Conservation (phyloP, 2,888 invertebrate genomes). For the Tachina lurida region DNA sequence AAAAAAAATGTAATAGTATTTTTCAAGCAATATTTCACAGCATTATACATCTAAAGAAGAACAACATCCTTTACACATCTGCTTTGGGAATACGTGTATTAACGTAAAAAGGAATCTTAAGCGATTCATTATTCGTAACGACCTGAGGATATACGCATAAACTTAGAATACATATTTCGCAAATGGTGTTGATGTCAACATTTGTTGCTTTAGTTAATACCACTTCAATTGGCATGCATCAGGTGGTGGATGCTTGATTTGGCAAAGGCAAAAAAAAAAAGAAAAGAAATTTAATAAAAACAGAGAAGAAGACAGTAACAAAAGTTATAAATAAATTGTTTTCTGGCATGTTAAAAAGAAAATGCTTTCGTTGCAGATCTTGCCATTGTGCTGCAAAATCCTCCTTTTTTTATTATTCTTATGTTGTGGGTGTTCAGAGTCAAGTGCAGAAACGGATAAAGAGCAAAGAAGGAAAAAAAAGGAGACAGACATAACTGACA, state of each 20-base stretch:
- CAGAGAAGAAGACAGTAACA: neutral
- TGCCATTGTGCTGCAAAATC: neutral
- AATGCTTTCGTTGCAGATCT: constrained; percentile 17
- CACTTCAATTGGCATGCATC: constrained; percentile 63
- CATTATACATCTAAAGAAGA: neutral
- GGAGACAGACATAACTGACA: constrained; percentile 1
- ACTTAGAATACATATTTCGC: constrained; percentile 25
- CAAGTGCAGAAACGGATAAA: constrained; percentile 4
- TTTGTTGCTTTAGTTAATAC: constrained; percentile 53
- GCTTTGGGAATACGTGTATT: neutral
- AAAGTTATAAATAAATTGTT: constrained; percentile 57
- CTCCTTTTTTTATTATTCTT: neutral
- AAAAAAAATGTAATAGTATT: neutral
- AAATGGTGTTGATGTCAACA: constrained; percentile 67
- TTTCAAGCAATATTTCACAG: neutral
- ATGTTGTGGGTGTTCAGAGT: constrained; percentile 20
- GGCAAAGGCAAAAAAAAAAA: neutral
- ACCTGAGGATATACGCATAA: constrained; percentile 2
- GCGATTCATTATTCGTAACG: constrained; percentile 6
- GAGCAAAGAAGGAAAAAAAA: neutral
- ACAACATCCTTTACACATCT: constrained; percentile 12
- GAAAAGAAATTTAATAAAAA: neutral
- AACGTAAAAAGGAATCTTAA: neutral
- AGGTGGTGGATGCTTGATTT: constrained; percentile 63
- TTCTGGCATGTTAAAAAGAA: constrained; percentile 37